Conservation (phyloP, 1,140 invertebrate species). For the Halesus radiatus region DNA sequence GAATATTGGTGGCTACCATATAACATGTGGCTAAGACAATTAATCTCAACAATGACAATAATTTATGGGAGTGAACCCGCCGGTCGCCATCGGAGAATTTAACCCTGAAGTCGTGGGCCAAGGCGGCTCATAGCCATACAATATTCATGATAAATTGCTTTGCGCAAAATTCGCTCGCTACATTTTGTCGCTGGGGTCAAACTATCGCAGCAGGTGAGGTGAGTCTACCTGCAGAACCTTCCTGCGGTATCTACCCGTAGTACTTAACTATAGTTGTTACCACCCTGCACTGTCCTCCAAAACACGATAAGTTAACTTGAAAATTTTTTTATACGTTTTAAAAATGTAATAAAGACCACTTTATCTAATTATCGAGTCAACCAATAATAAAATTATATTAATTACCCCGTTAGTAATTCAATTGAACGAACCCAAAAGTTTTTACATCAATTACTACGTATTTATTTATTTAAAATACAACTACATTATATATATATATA, state of each 20-base stretch:
- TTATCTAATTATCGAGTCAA: too few species aligned
- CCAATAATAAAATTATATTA: neutral
- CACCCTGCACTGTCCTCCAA: too few species aligned
- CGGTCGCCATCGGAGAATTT: neutral
- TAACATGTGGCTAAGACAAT: neutral
- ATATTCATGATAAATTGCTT: constrained; percentile 37
- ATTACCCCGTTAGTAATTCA: neutral
- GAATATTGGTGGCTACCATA: too few species aligned
- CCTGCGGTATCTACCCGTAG: neutral
- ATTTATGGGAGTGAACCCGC: constrained; percentile 39
- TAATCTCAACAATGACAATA: constrained; percentile 39
- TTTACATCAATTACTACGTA: neutral
- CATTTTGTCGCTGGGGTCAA: constrained; percentile 17
- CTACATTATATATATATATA: too few species aligned
- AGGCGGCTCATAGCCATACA: constrained; percentile 31
- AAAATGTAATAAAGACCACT: too few species aligned
- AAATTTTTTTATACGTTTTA: too few species aligned
- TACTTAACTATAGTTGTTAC: too few species aligned
- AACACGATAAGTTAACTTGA: too few species aligned
- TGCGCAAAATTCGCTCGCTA: constrained; percentile 14
- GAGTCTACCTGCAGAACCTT: neutral
- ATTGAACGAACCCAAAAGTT: neutral
- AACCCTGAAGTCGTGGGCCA: constrained; percentile 38
- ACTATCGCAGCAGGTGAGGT: neutral
- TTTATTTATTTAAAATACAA: too few species aligned